phyloP scores from a whole-genome alignment of 2,113 vertebrate species.

The Nannospalax galili region DNA sequence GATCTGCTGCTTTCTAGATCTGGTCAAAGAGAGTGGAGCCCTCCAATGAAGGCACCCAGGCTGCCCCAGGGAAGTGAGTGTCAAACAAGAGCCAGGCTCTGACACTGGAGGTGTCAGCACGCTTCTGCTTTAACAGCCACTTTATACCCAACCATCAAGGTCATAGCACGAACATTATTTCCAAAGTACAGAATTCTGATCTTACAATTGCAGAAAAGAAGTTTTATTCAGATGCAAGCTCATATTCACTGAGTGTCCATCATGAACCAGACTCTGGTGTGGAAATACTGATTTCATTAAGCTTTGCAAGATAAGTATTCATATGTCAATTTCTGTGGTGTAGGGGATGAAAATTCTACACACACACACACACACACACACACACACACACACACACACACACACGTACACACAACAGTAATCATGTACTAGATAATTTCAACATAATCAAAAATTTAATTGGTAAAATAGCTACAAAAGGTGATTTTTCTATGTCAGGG shows the following conservation, averaged over 20 bases:
- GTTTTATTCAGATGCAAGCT: background rate
- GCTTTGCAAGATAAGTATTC: background rate
- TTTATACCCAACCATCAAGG: background rate
- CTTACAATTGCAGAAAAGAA: background rate
- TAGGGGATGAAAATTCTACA: background rate
- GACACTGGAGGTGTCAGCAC: no score
- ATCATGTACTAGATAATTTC: background rate
- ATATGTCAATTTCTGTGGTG: background rate
- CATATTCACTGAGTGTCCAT: background rate
- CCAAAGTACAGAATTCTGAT: background rate
- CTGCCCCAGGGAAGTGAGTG: background rate
- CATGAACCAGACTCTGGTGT: background rate
- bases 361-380: background rate
- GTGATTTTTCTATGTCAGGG: background rate
- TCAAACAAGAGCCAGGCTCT: background rate
- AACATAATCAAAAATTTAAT: background rate
- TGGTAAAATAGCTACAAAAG: background rate
- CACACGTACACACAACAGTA: background rate
- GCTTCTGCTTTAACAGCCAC: rapidly evolving
- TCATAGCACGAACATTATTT: rapidly evolving
- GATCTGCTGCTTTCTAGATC: background rate
- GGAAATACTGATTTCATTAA: background rate
- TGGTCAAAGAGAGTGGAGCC: background rate
- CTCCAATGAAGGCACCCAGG: no score
- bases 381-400: background rate